Evolutionary conservation across 1,140 invertebrate species (phyloP).

Genomic region (Drosophila nannoptera): DNA sequence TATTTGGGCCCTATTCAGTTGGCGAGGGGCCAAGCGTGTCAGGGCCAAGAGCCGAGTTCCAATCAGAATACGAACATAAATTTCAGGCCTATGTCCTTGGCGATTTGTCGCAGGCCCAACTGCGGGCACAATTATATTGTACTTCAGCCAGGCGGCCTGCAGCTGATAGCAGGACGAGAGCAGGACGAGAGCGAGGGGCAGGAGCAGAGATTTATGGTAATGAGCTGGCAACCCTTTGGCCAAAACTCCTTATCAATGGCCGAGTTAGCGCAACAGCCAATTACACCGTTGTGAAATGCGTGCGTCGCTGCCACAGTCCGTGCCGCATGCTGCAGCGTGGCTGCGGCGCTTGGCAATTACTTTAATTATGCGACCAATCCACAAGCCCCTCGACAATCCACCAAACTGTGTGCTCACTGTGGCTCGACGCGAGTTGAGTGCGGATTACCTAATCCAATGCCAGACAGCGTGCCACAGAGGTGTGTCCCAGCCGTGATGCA

Average conservation of each 20-base stretch:
- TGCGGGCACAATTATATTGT: constrained; percentile 2
- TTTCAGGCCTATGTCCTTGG: neutral
- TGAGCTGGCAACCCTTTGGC: neutral
- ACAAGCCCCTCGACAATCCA: constrained; percentile 38
- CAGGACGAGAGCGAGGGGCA: neutral
- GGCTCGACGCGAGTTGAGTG: constrained; percentile 11
- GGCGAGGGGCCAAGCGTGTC: no score
- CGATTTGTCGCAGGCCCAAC: neutral
- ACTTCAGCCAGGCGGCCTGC: constrained; percentile 4
- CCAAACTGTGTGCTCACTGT: constrained; percentile 4
- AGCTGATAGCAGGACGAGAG: constrained; percentile 12
- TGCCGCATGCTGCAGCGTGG: constrained; percentile 8
- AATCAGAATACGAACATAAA: neutral
- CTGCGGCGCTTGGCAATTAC: constrained; percentile 41
- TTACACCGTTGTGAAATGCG: constrained; percentile 48
- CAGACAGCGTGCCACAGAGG: constrained; percentile 23
- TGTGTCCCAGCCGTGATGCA: constrained; percentile 43
- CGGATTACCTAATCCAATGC: constrained; percentile 35
- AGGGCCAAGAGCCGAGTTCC: neutral
- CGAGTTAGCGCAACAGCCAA: constrained; percentile 25
- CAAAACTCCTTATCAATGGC: constrained; percentile 31
- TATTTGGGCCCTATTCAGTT: neutral
- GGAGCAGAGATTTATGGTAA: constrained; percentile 12
- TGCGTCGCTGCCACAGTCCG: constrained; percentile 29
- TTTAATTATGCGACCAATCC: constrained; percentile 51